Conservation (phyloP, 2,888 invertebrate genomes). For the Drosophila buzzatii region DNA sequence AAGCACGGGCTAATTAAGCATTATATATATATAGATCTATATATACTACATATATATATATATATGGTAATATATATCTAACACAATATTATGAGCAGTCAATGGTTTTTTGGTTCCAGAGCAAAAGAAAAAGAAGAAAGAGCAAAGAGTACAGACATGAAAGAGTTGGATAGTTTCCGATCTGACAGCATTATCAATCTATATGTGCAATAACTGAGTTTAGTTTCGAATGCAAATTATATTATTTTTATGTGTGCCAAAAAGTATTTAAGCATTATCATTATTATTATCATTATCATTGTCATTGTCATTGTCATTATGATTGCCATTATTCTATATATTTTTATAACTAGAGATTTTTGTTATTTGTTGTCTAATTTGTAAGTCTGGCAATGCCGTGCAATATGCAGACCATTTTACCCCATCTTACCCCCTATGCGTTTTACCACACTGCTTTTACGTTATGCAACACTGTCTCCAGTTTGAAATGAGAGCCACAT, state of each 20-base stretch:
- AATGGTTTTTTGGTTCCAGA: slow-evolving; percentile 78
- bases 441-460: slow-evolving; percentile 34
- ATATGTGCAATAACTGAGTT: slow-evolving; percentile 59
- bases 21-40: slow-evolving; percentile 56
- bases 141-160: slow-evolving; percentile 18
- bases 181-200: slow-evolving; percentile 43
- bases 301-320: slow-evolving; percentile 19
- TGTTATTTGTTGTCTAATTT: slow-evolving; percentile 69
- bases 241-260: slow-evolving; percentile 72
- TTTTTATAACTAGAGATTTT: slow-evolving; percentile 24
- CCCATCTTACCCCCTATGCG: slow-evolving; percentile 6
- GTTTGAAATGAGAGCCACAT: slow-evolving; percentile 2
- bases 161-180: slow-evolving; percentile 29
- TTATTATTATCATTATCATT: slow-evolving; percentile 26
- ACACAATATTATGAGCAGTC: slow-evolving; percentile 57
- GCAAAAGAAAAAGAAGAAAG: slow-evolving; percentile 25
- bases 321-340: slow-evolving; percentile 20
- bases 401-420: slow-evolving; percentile 53
- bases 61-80: slow-evolving; percentile 16
- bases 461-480: slow-evolving; percentile 42
- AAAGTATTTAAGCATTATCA: slow-evolving; percentile 63
- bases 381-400: slow-evolving; percentile 64
- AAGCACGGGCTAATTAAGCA: slow-evolving; percentile 32
- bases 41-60: neutral
- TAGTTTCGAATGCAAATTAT: slow-evolving; percentile 42